These are phyloP conservation scores for Sebastes diploproa DNA, from an alignment of 2,797 vertebrate species.

Conservation along the genomic window DNA sequence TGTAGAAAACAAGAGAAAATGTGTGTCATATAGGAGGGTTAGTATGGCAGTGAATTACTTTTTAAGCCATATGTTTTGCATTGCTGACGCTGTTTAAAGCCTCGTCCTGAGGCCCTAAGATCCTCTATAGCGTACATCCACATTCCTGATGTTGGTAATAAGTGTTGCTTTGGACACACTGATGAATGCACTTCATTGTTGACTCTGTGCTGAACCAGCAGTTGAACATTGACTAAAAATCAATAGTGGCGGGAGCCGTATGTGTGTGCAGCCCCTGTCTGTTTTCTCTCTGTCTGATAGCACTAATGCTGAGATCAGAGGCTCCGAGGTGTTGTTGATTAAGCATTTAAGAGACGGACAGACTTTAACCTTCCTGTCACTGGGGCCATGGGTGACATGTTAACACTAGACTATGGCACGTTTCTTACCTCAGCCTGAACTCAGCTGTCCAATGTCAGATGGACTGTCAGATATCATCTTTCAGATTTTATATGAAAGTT, in stretches of 20 bases:
- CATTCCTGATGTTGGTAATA: slow-evolving; percentile 36
- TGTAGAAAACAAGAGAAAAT: background rate
- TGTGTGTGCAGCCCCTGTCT: slow-evolving; percentile 29
- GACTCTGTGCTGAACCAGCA: slow-evolving; percentile 42
- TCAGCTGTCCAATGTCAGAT: background rate
- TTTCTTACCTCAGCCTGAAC: slow-evolving; percentile 2
- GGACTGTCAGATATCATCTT: background rate
- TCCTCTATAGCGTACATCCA: background rate
- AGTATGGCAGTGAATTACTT: background rate
- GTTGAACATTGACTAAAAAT: slow-evolving; percentile 69
- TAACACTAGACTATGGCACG: background rate
- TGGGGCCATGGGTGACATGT: background rate
- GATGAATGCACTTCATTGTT: slow-evolving; percentile 68
- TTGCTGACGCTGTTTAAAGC: background rate
- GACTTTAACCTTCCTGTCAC: slow-evolving; percentile 25
- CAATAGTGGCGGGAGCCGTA: slow-evolving; percentile 50
- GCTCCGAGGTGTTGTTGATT: slow-evolving; percentile 47
- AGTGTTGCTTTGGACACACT: slow-evolving; percentile 23
- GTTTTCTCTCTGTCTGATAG: slow-evolving; percentile 47
- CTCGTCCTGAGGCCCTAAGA: background rate
- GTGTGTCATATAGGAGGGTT: background rate
- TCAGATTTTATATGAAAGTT: background rate
- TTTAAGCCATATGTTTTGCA: background rate
- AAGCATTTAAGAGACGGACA: slow-evolving; percentile 34
- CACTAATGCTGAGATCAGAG: slow-evolving; percentile 33